Base-by-base conservation (phyloP, 2,113 vertebrate species). In the Eira barbara region DNA sequence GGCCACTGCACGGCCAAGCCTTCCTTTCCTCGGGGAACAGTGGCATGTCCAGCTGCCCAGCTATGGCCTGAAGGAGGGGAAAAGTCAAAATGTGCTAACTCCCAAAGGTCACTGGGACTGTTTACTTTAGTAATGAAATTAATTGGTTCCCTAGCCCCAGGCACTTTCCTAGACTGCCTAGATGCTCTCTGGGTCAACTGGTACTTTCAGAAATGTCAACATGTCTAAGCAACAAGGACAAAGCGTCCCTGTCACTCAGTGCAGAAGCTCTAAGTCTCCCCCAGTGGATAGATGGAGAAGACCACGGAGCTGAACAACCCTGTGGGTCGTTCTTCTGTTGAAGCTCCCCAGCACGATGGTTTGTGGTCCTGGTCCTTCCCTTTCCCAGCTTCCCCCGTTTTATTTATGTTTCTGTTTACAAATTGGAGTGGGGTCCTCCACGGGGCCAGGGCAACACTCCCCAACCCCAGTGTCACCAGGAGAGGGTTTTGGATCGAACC, bases 331-430 rank as follows among this genome's bases (percentile, higher is more conserved):
- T 1, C 52, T 95, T 97, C 84, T 93, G 81, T 91, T 86, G 85
- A 97, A 65, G 82, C 31, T 15, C 61, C 86, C 71, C 31, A 39
- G 80, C 36, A 18, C 31, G 84, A 8, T 31, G 34, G 63, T 69
- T 74, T 57, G 95, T 94, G 91, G 82, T 27, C 84, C 79, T 61
- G 71, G 78, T 61, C 47, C 36, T 61, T 89, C 67, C 81, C 36
- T 63, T 20, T 21, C 31, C 39, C 5, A 4, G 47, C 63, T 82
- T 52, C 89, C 90, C 76, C 82, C 27, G 29, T 96, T 98, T 96
- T 98, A 98, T 98, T 98, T 93, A 97, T 98, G 96, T 98, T 98
- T 97, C 98, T 98, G 98, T 99, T 99, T 99, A 98, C 99, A 98
- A 92, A 93, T 97, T 93, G 89, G 45, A 97, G 97, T 97, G 98